A percentile compares a stretch with the other conserved stretches of the same genome.
phyloP scores from a whole-genome alignment of 2,113 vertebrate species.

The Dasypus novemcinctus region DNA sequence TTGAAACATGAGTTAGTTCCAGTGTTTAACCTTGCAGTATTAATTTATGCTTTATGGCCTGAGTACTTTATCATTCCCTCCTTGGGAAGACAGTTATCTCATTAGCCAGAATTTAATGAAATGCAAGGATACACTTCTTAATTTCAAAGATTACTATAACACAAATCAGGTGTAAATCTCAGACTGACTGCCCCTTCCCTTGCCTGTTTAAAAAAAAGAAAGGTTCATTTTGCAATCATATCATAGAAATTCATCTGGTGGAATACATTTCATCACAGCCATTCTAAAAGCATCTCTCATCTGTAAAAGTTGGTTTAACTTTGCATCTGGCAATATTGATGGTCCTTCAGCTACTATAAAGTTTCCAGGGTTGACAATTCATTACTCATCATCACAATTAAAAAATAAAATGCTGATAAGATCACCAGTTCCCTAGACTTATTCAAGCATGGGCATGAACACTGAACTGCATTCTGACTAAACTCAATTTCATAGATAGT shows the following conservation, averaged over 20 bases:
- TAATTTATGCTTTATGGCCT: slow-evolving; percentile 98
- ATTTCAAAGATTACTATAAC: slow-evolving; percentile 96
- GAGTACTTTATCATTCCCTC: slow-evolving; percentile 97
- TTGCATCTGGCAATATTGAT: slow-evolving; percentile 71
- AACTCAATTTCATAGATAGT: slow-evolving; percentile 7
- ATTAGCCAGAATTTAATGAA: slow-evolving; percentile 99
- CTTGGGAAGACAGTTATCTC: slow-evolving; percentile 99
- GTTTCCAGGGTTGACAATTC: slow-evolving; percentile 68
- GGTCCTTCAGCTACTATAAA: slow-evolving; percentile 73
- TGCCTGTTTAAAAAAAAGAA: slow-evolving; percentile 63
- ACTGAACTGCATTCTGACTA: slow-evolving; percentile 40
- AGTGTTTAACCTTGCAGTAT: slow-evolving; percentile 99
- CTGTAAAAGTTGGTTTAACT: slow-evolving; percentile 78
- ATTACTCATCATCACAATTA: slow-evolving; percentile 57
- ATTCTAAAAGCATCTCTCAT: slow-evolving; percentile 74
- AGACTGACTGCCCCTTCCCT: slow-evolving; percentile 83
- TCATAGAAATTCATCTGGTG: slow-evolving; percentile 80
- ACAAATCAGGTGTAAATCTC: slow-evolving; percentile 98
- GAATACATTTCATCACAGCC: slow-evolving; percentile 73
- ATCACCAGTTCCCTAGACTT: slow-evolving; percentile 22
- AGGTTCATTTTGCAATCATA: slow-evolving; percentile 75
- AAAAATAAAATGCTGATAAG: slow-evolving; percentile 69
- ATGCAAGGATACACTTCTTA: slow-evolving; percentile 99
- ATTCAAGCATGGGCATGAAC: slow-evolving; percentile 21
- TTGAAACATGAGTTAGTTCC: slow-evolving; percentile 99